Conservation (phyloP, 2,888 invertebrate genomes). For the Tipula lateralis region DNA sequence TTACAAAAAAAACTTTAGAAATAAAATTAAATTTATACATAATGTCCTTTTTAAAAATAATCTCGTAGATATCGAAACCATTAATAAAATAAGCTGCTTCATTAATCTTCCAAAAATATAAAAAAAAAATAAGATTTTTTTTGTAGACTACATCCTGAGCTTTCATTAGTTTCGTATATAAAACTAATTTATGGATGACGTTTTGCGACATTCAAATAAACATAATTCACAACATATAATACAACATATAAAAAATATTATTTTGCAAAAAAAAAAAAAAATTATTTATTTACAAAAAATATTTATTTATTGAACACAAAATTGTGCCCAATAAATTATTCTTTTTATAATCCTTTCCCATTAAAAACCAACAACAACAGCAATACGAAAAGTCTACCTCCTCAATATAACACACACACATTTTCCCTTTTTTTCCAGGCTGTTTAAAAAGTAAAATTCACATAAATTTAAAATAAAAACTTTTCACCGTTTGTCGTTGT, state of each 20-base stretch:
- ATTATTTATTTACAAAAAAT: no score
- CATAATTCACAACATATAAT: background rate
- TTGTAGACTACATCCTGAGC: background rate
- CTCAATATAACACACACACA: background rate
- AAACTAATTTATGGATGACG: conserved; percentile 7
- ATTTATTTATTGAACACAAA: conserved; percentile 24
- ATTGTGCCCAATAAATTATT: conserved; percentile 3
- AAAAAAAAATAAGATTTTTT: background rate
- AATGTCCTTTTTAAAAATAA: background rate
- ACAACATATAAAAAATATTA: background rate
- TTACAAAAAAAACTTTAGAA: background rate
- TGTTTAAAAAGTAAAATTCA: background rate
- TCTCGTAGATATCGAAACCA: background rate
- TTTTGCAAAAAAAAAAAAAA: background rate
- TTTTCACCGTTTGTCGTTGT: conserved; percentile 24
- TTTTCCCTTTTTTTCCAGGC: background rate
- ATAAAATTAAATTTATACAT: background rate
- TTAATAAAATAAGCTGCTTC: conserved; percentile 19
- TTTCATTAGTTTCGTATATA: background rate
- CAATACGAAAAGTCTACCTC: background rate
- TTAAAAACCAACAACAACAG: background rate
- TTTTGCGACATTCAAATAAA: conserved; percentile 24
- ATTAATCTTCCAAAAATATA: background rate
- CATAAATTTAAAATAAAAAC: background rate
- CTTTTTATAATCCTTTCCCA: conserved; percentile 19